Conservation (phyloP, 1,140 invertebrate species). For the Bombus soroeensis region DNA sequence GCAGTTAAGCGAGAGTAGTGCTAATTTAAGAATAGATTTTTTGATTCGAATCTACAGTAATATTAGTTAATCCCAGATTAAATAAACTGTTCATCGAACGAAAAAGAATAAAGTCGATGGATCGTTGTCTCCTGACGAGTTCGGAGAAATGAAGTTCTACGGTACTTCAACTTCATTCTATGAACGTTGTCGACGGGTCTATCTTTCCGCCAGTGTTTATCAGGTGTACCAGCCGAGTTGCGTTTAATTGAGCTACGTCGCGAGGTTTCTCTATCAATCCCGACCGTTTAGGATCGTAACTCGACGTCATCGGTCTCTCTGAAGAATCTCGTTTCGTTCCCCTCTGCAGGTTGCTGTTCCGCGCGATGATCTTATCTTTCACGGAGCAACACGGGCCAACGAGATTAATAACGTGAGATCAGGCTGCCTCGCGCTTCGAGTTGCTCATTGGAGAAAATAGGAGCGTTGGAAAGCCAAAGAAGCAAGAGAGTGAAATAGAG, state of each 20-base stretch:
- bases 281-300: constrained; percentile 13
- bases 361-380: constrained; percentile 63
- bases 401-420: constrained; percentile 72
- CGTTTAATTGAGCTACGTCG: constrained; percentile 38
- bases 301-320: constrained; percentile 26
- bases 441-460: constrained; percentile 39
- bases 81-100: too few relatives aligned
- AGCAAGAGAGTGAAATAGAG: background rate
- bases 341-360: constrained; percentile 34
- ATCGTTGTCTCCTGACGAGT: background rate
- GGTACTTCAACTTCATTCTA: background rate
- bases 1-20: too few relatives aligned
- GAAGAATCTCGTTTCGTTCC: constrained; percentile 23
- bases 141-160: background rate
- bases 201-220: background rate
- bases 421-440: constrained; percentile 16
- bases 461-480: background rate
- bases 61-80: too few relatives aligned
- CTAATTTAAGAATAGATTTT: too few relatives aligned
- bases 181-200: background rate
- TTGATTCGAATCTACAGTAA: background rate
- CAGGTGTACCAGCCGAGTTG: background rate
- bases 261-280: constrained; percentile 35
- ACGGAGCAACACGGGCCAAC: constrained; percentile 25
- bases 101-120: too few relatives aligned